Evolutionary conservation across 2,113 vertebrate genomes (phyloP), one percentile per base, ranked within the genome.

Genomic region (Sylvilagus bachmani): DNA sequence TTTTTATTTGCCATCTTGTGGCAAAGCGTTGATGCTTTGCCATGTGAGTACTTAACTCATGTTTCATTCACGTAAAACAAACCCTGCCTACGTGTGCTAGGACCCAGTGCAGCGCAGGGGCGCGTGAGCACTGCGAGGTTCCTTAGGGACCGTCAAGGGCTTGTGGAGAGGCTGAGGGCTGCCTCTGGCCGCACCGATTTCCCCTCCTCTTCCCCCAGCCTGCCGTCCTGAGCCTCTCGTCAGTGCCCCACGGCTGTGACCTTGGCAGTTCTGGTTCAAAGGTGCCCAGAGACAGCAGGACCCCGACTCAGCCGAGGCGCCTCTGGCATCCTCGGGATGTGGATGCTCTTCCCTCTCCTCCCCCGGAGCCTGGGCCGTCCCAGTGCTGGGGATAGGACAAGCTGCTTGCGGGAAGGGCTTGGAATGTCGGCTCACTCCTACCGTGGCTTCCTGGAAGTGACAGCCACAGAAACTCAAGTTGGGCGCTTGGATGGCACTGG

Each of bases 401-500:
- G 14, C n/a, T 44, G 44, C 62, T 84, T 24, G 14, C 5, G 27
- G 44, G 55, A 14, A 62, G 24, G 33, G 1, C 69, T 29, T 29
- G 58, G 44, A 10, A 71, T 16, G 33, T 25, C 0, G 3, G 16
- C 25, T 36, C 33, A 3, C 19, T 21, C 3, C 27, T 3, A 0
- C 53, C 0, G 14, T 2, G 13, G 38, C 79, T 70, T 29, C 55
- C 44, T 33, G 21, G 27, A 44, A 33, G 67, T 6, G 73, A 36
- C 84, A 61, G 10, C n/a, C 1, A 0, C 9, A 61, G 53, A 67
- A 27, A 88, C 31, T 9, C 38, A 0, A 8, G 44, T 0, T 62
- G 79, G 13, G 31, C 31, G 12, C 27, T 44, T 13, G 0, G 44
- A n/a, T 5, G 1, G 4, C 10, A 0, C 8, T 3, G 0, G 8